Percentiles rank a stretch among this genome's conserved stretches.
phyloP scores from a whole-genome alignment of 2,797 vertebrate species.

The Sorex maritimensis region DNA sequence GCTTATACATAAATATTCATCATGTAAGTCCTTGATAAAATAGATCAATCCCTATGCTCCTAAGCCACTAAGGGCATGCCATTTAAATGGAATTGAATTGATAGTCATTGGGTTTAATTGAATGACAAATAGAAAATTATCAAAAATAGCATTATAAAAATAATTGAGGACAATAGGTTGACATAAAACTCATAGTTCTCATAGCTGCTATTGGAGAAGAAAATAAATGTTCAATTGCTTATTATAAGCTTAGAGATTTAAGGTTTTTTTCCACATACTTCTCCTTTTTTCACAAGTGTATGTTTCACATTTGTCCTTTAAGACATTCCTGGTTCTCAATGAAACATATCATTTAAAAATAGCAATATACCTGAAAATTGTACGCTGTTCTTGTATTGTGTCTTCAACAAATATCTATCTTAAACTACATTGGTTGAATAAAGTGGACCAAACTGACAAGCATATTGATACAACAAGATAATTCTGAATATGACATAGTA shows the following conservation, averaged over 20 bases:
- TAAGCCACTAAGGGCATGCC: not conserved
- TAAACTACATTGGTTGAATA: not conserved
- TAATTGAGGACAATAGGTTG: not conserved
- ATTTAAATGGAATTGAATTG: not conserved
- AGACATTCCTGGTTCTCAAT: not conserved
- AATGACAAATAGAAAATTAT: not conserved
- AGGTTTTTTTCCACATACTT: not conserved
- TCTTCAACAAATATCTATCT: not conserved
- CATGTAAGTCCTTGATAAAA: not conserved
- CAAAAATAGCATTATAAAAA: not conserved
- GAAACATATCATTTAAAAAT: not conserved
- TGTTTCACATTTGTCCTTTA: not conserved
- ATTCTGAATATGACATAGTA: not conserved
- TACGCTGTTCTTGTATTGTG: not conserved
- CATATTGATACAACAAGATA: not conserved
- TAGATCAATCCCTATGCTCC: not conserved
- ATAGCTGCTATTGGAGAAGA: not conserved
- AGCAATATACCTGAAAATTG: not conserved
- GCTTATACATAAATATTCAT: not conserved
- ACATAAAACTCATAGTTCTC: slow-evolving; percentile 4
- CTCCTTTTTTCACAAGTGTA: not conserved
- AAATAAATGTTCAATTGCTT: not conserved
- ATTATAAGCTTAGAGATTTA: not conserved
- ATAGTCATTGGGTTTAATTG: not conserved
- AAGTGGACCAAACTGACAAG: not conserved